Base-by-base conservation (phyloP, 2,797 vertebrate genomes). In the Poeciliopsis presidionis region DNA sequence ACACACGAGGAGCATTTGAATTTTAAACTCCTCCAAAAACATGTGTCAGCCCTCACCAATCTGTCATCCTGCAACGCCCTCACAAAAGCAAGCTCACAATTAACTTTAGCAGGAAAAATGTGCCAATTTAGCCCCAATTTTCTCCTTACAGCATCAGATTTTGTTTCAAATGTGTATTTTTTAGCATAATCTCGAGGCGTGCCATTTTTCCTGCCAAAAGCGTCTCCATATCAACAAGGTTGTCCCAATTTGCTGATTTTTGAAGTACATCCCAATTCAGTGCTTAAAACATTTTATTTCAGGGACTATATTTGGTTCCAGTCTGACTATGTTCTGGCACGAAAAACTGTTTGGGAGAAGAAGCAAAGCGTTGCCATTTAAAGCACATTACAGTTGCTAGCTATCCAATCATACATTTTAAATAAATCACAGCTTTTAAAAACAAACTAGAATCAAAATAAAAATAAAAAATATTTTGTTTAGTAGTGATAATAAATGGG, bases 61-160 rank as follows among this genome's bases (percentile, higher is more conserved):
- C 91, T 93, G 92, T 93, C 93, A 92, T 89, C 90, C 88, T 16
- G 81, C 83, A 53, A 87, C n/a, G 36, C 77, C 86, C 91, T 76
- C 86, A 93, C 93, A 93, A 92, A 86, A 87, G 83, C 90, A 80
- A 39, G 3, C 86, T 81, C 90, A 81, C 90, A 94, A 92, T 94
- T 94, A 92, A 89, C 91, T 90, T 91, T 92, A 93, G 90, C 90
- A 72, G 84, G 73, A 55, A 88, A 88, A 88, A 94, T 90, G 83
- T 88, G 90, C 91, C 92, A 94, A 92, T 94, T 94, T 94, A 90
- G 83, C 83, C 83, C 81, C 90, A 76, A 90, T 94, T 92, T 94
- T 81, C 88, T 81, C 82, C 88, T 88, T 75, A 89, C 84, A 83
- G 87, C 81, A 43, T 86, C 85, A 79, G 83, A 87, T 81, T 88